phyloP scores from a whole-genome alignment of 2,113 vertebrate genomes.

The Paraplagusia blochii region DNA sequence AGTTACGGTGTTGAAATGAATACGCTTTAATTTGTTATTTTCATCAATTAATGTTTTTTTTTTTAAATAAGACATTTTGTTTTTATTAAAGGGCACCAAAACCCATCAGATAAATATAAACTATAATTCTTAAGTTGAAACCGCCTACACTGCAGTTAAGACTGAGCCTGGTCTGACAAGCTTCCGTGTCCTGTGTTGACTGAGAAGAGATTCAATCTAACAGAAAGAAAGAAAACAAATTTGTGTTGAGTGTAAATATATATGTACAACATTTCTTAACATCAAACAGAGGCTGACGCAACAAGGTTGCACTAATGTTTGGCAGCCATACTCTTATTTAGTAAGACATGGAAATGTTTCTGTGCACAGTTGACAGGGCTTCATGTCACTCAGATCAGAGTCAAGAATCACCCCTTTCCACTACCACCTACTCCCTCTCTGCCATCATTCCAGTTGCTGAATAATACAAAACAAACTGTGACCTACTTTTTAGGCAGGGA shows the following conservation, averaged over 20 bases:
- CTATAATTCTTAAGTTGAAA: slow-evolving; percentile 54
- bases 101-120: slow-evolving; percentile 18
- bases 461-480: slow-evolving; percentile 94
- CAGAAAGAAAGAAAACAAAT: neutral
- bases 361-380: slow-evolving; percentile 49
- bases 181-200: slow-evolving; percentile 12
- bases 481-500: slow-evolving; percentile 88
- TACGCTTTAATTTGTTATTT: no score
- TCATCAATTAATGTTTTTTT: no score
- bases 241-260: no score
- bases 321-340: no score
- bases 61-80: no score
- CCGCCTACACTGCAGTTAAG: slow-evolving; percentile 54
- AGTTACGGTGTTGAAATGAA: no score
- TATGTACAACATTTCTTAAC: neutral
- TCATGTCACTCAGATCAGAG: slow-evolving; percentile 67
- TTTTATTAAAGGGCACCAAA: no score
- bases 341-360: neutral
- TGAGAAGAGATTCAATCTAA: neutral
- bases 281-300: neutral
- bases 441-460: slow-evolving; percentile 84
- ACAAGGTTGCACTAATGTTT: neutral
- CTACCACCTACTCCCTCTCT: no score
- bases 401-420: no score
- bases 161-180: slow-evolving; percentile 16